These are phyloP conservation scores for Platalea minor DNA, from an alignment of 2,797 vertebrate species.

Conservation along the genomic window DNA sequence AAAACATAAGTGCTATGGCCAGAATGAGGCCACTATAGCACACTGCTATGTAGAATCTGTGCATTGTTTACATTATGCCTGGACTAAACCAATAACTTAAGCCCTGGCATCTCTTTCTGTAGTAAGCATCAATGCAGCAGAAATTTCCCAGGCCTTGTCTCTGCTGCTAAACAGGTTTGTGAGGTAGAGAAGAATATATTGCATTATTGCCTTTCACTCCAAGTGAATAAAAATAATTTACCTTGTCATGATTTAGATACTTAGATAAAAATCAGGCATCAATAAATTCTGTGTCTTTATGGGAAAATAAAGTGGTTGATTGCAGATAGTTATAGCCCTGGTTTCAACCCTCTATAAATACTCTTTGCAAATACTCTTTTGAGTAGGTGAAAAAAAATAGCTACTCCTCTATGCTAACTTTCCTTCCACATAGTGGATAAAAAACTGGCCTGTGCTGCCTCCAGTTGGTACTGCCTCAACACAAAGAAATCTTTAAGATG, in stretches of 20 bases:
- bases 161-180: neutral
- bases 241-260: neutral
- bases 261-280: neutral
- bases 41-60: neutral
- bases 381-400: neutral
- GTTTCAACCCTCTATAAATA: neutral
- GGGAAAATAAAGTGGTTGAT: neutral
- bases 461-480: neutral
- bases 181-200: neutral
- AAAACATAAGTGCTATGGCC: neutral
- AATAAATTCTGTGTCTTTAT: neutral
- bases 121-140: neutral
- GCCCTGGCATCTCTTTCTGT: neutral
- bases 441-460: neutral
- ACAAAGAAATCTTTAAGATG: neutral
- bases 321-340: neutral
- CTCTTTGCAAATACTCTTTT: neutral
- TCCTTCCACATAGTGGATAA: neutral
- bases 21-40: neutral
- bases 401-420: neutral
- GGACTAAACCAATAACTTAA: neutral
- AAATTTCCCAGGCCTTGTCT: neutral
- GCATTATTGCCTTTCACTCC: neutral
- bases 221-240: neutral
- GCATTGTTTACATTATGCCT: neutral